Percentiles rank a stretch among this genome's conserved stretches.
Evolutionary conservation across 2,113 vertebrate species (phyloP).

Genomic region (Guaruba guarouba): DNA sequence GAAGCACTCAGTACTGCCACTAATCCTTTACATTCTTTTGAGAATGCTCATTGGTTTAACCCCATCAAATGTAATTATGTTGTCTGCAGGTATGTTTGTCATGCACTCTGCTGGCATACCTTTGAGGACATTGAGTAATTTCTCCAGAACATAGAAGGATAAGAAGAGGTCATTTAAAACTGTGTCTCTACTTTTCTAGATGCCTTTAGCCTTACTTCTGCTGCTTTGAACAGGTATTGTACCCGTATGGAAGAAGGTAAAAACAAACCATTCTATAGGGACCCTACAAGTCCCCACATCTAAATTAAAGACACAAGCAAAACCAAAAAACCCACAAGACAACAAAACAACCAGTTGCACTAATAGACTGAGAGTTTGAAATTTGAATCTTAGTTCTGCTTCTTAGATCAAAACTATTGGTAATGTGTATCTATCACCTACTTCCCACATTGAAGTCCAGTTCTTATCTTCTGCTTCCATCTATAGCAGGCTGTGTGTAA

Average conservation of each 20-base stretch:
- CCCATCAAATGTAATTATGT: background rate
- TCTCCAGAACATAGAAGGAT: background rate
- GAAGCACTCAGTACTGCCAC: constrained; percentile 20
- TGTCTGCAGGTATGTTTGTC: constrained; percentile 4
- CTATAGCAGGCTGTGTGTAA: background rate
- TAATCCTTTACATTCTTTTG: constrained; percentile 55
- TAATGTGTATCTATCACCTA: background rate
- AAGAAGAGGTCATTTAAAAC: background rate
- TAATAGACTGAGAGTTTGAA: background rate
- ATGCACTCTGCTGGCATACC: background rate
- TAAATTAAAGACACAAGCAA: background rate
- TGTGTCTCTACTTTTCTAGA: background rate
- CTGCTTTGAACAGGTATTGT: background rate
- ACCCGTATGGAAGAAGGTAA: fast-evolving
- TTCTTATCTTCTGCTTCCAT: background rate
- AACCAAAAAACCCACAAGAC: background rate
- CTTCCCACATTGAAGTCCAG: background rate
- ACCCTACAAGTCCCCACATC: background rate
- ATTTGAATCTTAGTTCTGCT: background rate
- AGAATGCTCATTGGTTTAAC: constrained; percentile 32
- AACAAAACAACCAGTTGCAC: background rate
- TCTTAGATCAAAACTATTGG: background rate
- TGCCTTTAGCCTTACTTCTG: background rate
- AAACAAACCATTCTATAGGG: background rate
- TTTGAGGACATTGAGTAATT: background rate